Evolutionary conservation across 35 echinoderm and acorn worm genomes (phyloP).

Genomic region (Apostichopus californicus): DNA sequence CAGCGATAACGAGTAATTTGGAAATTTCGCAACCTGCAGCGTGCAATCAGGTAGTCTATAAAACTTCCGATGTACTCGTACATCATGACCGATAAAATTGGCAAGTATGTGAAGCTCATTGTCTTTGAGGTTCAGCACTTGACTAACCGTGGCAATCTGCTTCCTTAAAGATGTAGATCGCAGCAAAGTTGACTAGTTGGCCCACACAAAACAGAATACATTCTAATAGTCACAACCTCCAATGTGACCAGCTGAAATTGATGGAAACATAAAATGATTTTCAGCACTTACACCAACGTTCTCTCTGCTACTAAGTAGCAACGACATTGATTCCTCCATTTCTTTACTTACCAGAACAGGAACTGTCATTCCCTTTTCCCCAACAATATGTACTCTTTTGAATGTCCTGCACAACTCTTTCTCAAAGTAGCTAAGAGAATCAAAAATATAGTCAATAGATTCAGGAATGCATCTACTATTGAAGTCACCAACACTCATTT

Average conservation of each 20-base stretch:
- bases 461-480: constrained; percentile 11
- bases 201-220: constrained; percentile 33
- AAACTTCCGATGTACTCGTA: constrained; percentile 57
- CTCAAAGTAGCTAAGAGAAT: constrained; percentile 31
- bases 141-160: constrained; percentile 62
- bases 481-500: constrained; percentile 64
- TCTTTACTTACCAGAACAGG: background rate
- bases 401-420: no score
- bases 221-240: constrained; percentile 71
- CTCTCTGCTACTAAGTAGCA: constrained; percentile 26
- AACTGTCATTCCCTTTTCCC: no score
- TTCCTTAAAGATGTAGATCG: constrained; percentile 63
- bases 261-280: constrained; percentile 26
- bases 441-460: constrained; percentile 39
- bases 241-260: constrained; percentile 10
- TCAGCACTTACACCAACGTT: constrained; percentile 11
- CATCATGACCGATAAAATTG: constrained; percentile 58
- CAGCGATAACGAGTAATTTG: constrained; percentile 36
- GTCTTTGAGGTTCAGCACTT: background rate
- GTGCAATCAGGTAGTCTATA: constrained; percentile 48
- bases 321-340: constrained; percentile 52
- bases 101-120: constrained; percentile 44
- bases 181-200: constrained; percentile 52
- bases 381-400: no score
- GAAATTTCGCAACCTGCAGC: constrained; percentile 58